Evolutionary conservation across 2,113 vertebrate genomes (phyloP), one percentile per base, ranked within the genome.

Genomic region (Chelonoidis abingdonii): DNA sequence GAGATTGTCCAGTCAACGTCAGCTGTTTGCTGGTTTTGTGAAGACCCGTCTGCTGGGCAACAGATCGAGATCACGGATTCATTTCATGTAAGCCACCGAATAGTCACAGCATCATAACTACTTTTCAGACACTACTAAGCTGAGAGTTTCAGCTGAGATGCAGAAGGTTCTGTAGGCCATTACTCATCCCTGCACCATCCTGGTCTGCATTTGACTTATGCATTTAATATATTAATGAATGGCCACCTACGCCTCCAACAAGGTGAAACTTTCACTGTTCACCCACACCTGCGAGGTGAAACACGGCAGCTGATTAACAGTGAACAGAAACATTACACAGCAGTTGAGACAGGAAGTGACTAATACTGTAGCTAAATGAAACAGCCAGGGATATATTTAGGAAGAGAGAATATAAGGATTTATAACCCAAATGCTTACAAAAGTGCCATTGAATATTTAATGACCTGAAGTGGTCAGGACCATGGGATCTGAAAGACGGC

Each of bases 241-340:
- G n/a, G 4, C 85, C 78, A 22, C 54, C 87, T 6, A 47, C 38
- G 62, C 38, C 35, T 86, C 47, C 0, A 1, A 82, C 0, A 1
- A 82, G 59, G 83, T 8, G 11, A 78, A 78, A 78, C 25, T 47
- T 47, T 47, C 41, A 78, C 44, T 2, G 5, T 13, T 82, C 54
- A 47, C 56, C 86, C 47, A 56, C 91, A 75, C 8, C 12, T 54
- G 1, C 3, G 29, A 47, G 72, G 31, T 84, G 62, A 22, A 59
- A 80, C 22, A 53, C 0, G 4, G 14, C 54, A 53, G 4, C 11
- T 47, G 1, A 1, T 22, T 53, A 59, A 49, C 5, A 3, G 82
- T 0, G 1, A 19, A 31, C 10, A 87, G 80, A 1, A 78, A 21
- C 5, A 22, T 82, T 69, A 62, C 31, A 7, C 0, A 4, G 72